Evolutionary conservation across 2,888 invertebrate species (phyloP), one percentile per base, ranked within the genome.

Genomic region (Eupithecia insigniata): DNA sequence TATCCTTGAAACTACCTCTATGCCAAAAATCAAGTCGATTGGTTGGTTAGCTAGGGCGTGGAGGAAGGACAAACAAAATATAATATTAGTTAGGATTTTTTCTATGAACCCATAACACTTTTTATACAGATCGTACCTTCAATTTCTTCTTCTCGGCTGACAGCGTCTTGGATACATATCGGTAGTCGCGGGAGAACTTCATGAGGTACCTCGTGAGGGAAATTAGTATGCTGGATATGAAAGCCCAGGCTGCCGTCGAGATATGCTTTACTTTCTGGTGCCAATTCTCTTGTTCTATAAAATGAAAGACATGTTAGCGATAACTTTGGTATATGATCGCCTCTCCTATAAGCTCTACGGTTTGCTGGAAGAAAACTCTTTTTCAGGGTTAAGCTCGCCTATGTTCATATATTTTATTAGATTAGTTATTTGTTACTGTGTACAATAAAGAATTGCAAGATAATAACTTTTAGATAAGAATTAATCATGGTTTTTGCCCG

Each of bases 121-220:
- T 14, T 14, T 14, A 39, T 18, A 18, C 43, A 18, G 39, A 22
- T 28, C 96, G 78, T 90, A 97, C 98, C 96, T 98, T 99, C 2
- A 99, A 92, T 71, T 96, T 92, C 89, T 96, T 97, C 92, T 99
- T 99, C 87, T 99, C 99, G 75, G 96, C 95, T 0, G 97, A 96
- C 70, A 99, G 95, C 36, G 98, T 97, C 80, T 96, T 96, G 32
- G 99, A 97, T 0, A 99, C 98, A 87, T 98, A 99, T 85, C 99
- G 96, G 91, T 99, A 99, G 90, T 99, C 99, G 70, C 97, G 95
- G 0, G 99, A 99, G 83, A 98, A 96, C 82, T 95, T 96, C 94
- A 99, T 98, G 72, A 99, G 93, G 81, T 97, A 96, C 70, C 96
- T 95, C 2, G 98, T 98, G 68, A 98, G 85, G 30, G 98, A 97